Conservation (phyloP, 1,140 invertebrate species). For the Trichomalopsis sarcophagae region DNA sequence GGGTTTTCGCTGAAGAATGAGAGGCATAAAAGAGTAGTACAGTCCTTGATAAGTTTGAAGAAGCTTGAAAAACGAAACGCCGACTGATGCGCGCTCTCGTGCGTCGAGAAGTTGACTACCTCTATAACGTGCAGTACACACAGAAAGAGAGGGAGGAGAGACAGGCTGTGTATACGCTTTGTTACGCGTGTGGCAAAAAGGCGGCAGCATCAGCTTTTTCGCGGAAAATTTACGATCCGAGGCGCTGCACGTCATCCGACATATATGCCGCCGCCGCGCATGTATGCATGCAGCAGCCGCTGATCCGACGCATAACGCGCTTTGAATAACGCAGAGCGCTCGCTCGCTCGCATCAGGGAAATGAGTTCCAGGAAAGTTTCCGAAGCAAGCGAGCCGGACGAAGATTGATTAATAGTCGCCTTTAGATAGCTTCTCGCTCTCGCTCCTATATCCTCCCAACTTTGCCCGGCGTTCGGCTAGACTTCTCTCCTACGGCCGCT, state of each 20-base stretch:
- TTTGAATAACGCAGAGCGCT: slow-evolving; percentile 28
- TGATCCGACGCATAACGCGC: slow-evolving; percentile 38
- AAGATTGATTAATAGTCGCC: slow-evolving; percentile 50
- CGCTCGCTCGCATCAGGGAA: slow-evolving; percentile 47
- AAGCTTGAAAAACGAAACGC: not conserved
- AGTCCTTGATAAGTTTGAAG: slow-evolving; percentile 6
- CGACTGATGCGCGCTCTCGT: not conserved
- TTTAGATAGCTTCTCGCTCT: slow-evolving; percentile 17
- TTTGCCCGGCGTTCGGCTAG: not conserved
- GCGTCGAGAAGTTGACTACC: slow-evolving; percentile 1
- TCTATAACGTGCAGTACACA: no score
- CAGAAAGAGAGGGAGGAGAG: no score
- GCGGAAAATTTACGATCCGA: slow-evolving; percentile 43
- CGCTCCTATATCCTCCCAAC: not conserved
- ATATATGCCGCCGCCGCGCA: not conserved
- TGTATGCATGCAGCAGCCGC: not conserved
- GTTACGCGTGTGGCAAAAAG: not conserved
- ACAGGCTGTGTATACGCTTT: slow-evolving; percentile 1
- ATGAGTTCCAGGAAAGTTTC: slow-evolving; percentile 47
- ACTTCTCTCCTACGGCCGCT: not conserved
- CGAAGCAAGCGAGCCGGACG: slow-evolving; percentile 31
- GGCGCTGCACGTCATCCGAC: slow-evolving; percentile 15
- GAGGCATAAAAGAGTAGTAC: no score
- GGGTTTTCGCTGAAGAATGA: not conserved
- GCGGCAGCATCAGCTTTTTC: slow-evolving; percentile 3